Evolutionary conservation across 2,113 vertebrate genomes (phyloP).

Genomic region (Brachirus orientalis): DNA sequence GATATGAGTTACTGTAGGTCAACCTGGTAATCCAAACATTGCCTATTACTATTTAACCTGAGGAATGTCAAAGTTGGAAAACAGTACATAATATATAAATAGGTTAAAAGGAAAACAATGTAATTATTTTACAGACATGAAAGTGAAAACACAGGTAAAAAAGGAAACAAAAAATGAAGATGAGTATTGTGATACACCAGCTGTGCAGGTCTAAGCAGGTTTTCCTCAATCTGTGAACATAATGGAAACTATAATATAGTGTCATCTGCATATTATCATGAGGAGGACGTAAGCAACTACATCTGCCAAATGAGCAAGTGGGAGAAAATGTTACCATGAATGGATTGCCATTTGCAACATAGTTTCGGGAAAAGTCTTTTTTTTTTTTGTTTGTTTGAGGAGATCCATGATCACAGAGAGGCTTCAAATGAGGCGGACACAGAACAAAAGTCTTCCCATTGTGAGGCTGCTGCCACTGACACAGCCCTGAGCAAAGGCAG

Average conservation of each 20-base stretch:
- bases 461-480: conserved; percentile 7
- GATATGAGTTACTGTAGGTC: too few species aligned
- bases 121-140: neutral
- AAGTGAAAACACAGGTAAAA: too few species aligned
- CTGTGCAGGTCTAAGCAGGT: conserved; percentile 53
- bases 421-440: neutral
- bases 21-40: too few species aligned
- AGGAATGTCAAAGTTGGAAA: neutral
- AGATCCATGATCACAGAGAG: neutral
- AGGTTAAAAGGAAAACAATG: neutral
- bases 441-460: neutral
- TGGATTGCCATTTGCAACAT: too few species aligned
- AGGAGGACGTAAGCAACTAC: conserved; percentile 45
- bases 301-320: conserved; percentile 45
- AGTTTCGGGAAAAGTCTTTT: too few species aligned
- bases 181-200: conserved; percentile 6
- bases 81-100: neutral
- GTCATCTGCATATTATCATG: conserved; percentile 52
- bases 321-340: conserved; percentile 2
- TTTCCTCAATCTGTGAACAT: conserved; percentile 51
- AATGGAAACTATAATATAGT: conserved; percentile 43
- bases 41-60: neutral
- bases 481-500: conserved; percentile 3
- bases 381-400: too few species aligned
- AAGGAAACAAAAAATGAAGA: too few species aligned